phyloP scores from a whole-genome alignment of 2,113 vertebrate genomes.

The Caranx melampygus region DNA sequence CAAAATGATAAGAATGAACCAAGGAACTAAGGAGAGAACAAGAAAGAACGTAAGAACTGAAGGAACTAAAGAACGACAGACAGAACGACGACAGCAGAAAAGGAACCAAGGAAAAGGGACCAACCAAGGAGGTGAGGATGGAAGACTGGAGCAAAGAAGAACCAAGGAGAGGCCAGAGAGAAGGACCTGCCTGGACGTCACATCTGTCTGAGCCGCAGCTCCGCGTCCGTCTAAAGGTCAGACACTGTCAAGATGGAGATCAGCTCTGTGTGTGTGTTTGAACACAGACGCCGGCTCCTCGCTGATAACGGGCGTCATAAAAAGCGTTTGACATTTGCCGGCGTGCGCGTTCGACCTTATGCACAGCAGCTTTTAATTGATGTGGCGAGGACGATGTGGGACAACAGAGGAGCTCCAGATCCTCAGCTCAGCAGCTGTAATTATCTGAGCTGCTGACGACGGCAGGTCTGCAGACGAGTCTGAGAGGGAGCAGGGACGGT shows the following conservation, averaged over 20 bases:
- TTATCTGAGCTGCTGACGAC: slow-evolving; percentile 11
- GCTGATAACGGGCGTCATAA: slow-evolving; percentile 31
- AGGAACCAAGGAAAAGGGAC: too few species aligned
- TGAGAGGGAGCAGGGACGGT: slow-evolving; percentile 9
- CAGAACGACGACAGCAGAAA: too few species aligned
- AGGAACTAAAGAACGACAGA: too few species aligned
- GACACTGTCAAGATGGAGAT: slow-evolving; percentile 2
- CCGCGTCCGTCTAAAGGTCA: slow-evolving; percentile 9
- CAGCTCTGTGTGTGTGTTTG: not conserved
- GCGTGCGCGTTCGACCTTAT: slow-evolving; percentile 1
- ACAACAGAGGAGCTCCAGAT: slow-evolving; percentile 3
- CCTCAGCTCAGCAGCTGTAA: slow-evolving; percentile 24
- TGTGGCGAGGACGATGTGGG: not conserved
- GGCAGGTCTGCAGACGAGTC: not conserved
- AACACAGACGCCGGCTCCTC: slow-evolving; percentile 6
- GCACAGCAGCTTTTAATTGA: slow-evolving; percentile 38
- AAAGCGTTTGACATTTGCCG: slow-evolving; percentile 31
- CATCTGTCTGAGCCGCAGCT: not conserved
- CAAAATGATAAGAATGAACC: too few species aligned
- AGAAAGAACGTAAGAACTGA: too few species aligned
- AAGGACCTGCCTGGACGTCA: not conserved
- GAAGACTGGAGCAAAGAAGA: too few species aligned
- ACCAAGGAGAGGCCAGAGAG: too few species aligned
- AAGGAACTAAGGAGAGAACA: too few species aligned
- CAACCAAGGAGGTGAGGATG: too few species aligned